Evolutionary conservation across 2,113 vertebrate genomes (phyloP).

Genomic region (Tympanuchus pallidicinctus): DNA sequence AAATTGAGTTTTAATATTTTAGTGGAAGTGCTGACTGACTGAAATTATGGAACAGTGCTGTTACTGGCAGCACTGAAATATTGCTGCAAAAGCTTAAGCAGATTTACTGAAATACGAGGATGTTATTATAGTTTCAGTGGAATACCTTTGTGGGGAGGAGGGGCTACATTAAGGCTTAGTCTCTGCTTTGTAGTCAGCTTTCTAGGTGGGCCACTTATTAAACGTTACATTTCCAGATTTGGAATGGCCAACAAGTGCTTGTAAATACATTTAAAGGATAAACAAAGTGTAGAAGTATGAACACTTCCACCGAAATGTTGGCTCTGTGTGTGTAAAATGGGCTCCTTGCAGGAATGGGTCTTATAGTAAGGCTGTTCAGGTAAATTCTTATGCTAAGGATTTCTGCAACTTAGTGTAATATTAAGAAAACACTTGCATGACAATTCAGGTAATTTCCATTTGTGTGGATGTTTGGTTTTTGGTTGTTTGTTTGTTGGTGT

Average conservation of each 20-base stretch:
- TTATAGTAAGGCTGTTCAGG: neutral
- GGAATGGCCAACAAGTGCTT: neutral
- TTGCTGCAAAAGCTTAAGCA: neutral
- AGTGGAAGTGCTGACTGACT: neutral
- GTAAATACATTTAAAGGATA: neutral
- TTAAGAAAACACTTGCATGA: neutral
- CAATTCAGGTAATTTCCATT: neutral
- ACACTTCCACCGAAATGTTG: neutral
- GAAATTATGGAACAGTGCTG: neutral
- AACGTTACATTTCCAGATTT: neutral
- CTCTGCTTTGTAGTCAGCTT: neutral
- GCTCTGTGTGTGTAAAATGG: neutral
- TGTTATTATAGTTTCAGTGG: neutral
- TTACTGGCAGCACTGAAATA: neutral
- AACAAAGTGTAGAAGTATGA: neutral
- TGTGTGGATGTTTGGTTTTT: neutral
- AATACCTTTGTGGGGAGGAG: neutral
- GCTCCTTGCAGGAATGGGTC: neutral
- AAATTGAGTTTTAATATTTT: neutral
- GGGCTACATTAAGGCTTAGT: neutral
- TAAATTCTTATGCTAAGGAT: neutral
- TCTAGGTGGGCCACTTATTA: neutral
- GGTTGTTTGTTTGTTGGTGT: neutral
- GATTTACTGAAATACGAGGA: neutral
- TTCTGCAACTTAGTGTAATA: neutral